These are phyloP conservation scores for Pimephales promelas DNA, from an alignment of 2,113 vertebrate species.

Conservation along the genomic window DNA sequence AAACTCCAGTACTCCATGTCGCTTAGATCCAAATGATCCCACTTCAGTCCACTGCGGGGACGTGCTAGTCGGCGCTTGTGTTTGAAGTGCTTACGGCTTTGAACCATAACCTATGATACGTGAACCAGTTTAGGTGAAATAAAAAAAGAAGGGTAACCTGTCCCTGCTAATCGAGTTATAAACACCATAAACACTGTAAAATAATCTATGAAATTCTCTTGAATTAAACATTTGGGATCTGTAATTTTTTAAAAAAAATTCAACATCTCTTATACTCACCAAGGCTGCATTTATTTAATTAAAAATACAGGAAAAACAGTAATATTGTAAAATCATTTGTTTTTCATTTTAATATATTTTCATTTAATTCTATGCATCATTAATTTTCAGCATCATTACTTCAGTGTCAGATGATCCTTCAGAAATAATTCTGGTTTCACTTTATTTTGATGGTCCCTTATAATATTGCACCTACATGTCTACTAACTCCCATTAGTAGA, in stretches of 20 bases:
- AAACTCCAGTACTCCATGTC: conserved; percentile 78
- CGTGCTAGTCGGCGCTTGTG: conserved; percentile 74
- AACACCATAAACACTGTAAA: conserved; percentile 1
- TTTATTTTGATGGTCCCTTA: no score
- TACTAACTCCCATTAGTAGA: no score
- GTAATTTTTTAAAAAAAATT: background rate
- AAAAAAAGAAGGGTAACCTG: background rate
- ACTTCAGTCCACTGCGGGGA: conserved; percentile 73
- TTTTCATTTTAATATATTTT: no score
- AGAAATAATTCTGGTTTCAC: no score
- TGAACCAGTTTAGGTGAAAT: conserved; percentile 57
- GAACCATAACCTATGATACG: conserved; percentile 65
- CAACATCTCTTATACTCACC: no score
- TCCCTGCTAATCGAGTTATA: background rate
- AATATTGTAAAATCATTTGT: no score
- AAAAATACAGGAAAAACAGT: no score
- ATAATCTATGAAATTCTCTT: background rate
- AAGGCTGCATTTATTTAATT: no score
- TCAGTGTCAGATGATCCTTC: no score
- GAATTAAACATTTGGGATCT: background rate
- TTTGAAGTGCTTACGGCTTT: conserved; percentile 59
- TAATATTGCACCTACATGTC: no score
- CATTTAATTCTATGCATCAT: no score
- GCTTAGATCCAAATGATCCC: conserved; percentile 60
- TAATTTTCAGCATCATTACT: no score